Evolutionary conservation across 2,797 vertebrate species (phyloP), one percentile per base, ranked within the genome.

Genomic region (Bradypus variegatus): DNA sequence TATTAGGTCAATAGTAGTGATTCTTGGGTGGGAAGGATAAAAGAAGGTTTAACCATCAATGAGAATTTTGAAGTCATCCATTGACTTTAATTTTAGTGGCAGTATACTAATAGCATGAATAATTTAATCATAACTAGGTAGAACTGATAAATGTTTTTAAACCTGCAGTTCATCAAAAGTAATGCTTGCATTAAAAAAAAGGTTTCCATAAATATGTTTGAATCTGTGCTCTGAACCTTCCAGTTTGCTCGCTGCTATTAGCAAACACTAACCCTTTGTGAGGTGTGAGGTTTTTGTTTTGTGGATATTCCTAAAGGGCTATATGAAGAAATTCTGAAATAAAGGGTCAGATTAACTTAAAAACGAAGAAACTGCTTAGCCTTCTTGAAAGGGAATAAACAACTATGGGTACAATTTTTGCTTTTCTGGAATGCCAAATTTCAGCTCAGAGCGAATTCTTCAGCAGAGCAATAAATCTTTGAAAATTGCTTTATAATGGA

Each of bases 401-500:
- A 91, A 91, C 80, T 93, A 72, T 25, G 36, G 89, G 65, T 96
- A 5, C 55, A 89, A 86, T 94, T 97, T 95, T 95, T 96, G 88
- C 95, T 96, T 97, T 96, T 96, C 87, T 94, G 9, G 0, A 91
- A 94, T 97, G 95, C 91, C 94, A 96, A n/a, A 94, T 95, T 96
- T 96, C 81, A 90, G 91, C 94, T 96, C 88, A 6, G 87, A 95
- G 87, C 91, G 94, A 95, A 95, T 97, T 97, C 93, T 97, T 97
- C 91, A 96, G 94, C 90, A 79, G 94, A 95, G 95, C 96, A 97
- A 96, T 95, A 97, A 97, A 95, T 93, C 95, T 97, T 96, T 96
- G 95, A 96, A 97, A 97, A 97, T 97, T 97, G 96, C 96, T 97
- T 97, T 97, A 96, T 97, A 97, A 97, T 97, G 97, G 95, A 97